phyloP scores from a whole-genome alignment of 2,113 vertebrate genomes.

The Paracanthobrama guichenoti region DNA sequence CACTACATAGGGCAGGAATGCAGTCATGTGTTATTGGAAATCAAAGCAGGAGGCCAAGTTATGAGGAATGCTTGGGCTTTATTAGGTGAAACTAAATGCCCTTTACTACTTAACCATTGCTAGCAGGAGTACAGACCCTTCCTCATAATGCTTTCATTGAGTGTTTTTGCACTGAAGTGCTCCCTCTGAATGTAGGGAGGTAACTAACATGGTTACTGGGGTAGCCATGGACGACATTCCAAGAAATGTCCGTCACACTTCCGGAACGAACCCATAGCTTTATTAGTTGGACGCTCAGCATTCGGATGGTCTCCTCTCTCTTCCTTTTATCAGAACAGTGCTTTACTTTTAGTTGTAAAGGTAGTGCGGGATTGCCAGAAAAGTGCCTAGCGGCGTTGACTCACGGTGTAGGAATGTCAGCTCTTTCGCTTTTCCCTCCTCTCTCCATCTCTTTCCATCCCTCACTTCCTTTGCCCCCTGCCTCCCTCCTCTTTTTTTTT shows the following conservation, averaged over 20 bases:
- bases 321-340: slow-evolving; percentile 2
- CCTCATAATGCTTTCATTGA: slow-evolving; percentile 41
- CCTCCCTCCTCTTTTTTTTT: slow-evolving; percentile 33
- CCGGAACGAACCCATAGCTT: slow-evolving; percentile 1
- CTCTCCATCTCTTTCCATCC: slow-evolving; percentile 8
- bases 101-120: slow-evolving; percentile 30
- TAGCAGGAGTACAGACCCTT: background rate
- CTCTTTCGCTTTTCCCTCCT: slow-evolving; percentile 41
- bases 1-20: slow-evolving; percentile 53
- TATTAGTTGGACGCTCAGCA: slow-evolving; percentile 27
- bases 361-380: slow-evolving; percentile 52
- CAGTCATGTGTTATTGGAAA: slow-evolving; percentile 57
- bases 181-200: slow-evolving; percentile 42
- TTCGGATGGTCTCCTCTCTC: slow-evolving; percentile 17
- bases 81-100: slow-evolving; percentile 40
- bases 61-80: slow-evolving; percentile 36
- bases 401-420: slow-evolving; percentile 58
- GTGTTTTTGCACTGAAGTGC: slow-evolving; percentile 22
- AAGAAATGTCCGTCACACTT: slow-evolving; percentile 35
- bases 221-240: slow-evolving; percentile 26
- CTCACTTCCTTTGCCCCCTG: slow-evolving; percentile 35
- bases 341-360: slow-evolving; percentile 49
- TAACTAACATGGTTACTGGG: slow-evolving; percentile 27
- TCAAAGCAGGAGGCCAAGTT: slow-evolving; percentile 51
- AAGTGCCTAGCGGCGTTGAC: slow-evolving; percentile 58